Evolutionary conservation across 2,888 invertebrate genomes (phyloP), one percentile per base, ranked within the genome.

Genomic region (Drosophila greeni): DNA sequence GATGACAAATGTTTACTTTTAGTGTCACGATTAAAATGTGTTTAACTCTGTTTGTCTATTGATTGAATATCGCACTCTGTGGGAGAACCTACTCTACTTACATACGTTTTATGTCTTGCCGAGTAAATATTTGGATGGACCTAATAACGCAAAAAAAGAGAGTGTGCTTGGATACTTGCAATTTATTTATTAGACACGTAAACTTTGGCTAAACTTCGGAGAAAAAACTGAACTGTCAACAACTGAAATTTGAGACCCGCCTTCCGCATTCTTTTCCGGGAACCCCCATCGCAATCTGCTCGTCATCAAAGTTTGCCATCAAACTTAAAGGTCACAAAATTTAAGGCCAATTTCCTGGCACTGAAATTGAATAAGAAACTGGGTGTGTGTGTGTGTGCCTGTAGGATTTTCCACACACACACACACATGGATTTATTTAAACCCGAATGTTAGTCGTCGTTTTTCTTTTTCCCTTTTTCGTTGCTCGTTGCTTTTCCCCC

Each of bases 11-110:
- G 85, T 80, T 80, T 84, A 73, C 85, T 68, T 71, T 80, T 56
- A 75, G 72, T 70, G 73, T 70, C 75, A 75, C 81, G 85, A 81
- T 81, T 85, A 83, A 85, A 81, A 85, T 85, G 75, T 84, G 78
- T 82, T 81, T 83, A 84, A 80, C 78, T 82, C 73, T 66, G 83
- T 82, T 84, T 84, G 73, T 68, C 53, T 53, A 77, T 73, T 80
- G 83, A 81, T 81, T 75, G 85, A 82, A 78, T 80, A 74, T 53
- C 61, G 47, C 64, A 36, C 29, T 29, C 29, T 29, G 29, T 1
- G n/a, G n/a, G 29, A 4, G 29, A 11, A 11, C 29, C 29, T 29
- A 3, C 11, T 11, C 29, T 1, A 29, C 26, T 51, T 40, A 42
- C 47, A 26, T 20, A 36, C n/a, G n/a, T n/a, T 68, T 48, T 49